These are phyloP conservation scores for Neria commutata DNA, from an alignment of 2,888 invertebrate species.

Conservation along the genomic window DNA sequence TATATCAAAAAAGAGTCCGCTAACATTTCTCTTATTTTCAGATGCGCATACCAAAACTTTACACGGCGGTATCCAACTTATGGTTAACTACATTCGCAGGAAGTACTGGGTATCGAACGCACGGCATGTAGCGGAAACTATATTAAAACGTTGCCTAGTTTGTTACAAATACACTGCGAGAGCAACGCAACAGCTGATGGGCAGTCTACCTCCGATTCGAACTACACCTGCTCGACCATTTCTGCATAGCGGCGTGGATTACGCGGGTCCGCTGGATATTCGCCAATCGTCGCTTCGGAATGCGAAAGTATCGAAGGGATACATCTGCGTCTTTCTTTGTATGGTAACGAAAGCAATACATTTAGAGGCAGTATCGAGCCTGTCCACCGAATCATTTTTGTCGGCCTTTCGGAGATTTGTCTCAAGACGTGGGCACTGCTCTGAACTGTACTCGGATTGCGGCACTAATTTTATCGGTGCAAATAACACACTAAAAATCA, in stretches of 20 bases:
- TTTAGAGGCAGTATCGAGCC: constrained; percentile 18
- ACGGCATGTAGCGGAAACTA: constrained; percentile 3
- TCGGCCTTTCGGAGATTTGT: constrained; percentile 19
- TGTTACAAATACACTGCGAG: constrained; percentile 18
- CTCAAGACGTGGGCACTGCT: constrained; percentile 8
- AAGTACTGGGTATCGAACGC: constrained; percentile 10
- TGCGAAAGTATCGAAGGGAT: constrained; percentile 15
- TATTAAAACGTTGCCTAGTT: constrained; percentile 1
- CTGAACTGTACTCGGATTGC: constrained; percentile 15
- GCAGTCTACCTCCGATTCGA: constrained; percentile 15
- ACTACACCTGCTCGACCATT: constrained; percentile 18
- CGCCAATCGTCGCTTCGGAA: constrained; percentile 13
- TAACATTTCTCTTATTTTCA: constrained; percentile 19
- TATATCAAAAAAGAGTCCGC: constrained; percentile 16
- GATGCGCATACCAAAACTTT: constrained; percentile 19
- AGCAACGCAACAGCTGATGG: constrained; percentile 17
- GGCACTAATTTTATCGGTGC: constrained; percentile 23
- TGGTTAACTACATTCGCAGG: constrained; percentile 13
- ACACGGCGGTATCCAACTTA: constrained; percentile 9
- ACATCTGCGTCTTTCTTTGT: constrained; percentile 25
- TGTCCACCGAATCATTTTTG: constrained; percentile 11
- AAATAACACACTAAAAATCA: neutral
- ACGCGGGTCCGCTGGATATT: constrained; percentile 20
- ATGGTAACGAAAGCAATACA: constrained; percentile 24
- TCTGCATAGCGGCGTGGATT: constrained; percentile 22